Percentiles rank a stretch among this genome's conserved stretches.
Evolutionary conservation across 2,888 invertebrate genomes (phyloP).

Genomic region (Parnassius apollo): DNA sequence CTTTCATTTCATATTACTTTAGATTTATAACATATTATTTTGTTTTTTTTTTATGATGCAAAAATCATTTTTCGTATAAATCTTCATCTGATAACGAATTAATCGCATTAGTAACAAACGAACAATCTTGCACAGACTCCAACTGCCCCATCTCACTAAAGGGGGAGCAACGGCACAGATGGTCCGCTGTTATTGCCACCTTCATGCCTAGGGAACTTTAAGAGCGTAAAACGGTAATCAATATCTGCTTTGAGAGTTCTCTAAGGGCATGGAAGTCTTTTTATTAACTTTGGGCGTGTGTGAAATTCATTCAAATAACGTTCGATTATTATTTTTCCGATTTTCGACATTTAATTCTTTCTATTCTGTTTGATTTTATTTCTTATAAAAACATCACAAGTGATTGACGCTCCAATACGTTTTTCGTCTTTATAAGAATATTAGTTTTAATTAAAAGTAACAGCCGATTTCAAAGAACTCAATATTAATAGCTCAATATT

Average conservation of each 20-base stretch:
- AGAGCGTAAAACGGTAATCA: constrained; percentile 62
- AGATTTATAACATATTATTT: not conserved
- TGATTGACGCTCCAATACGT: too few species aligned
- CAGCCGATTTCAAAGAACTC: too few species aligned
- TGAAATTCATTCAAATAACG: constrained; percentile 20
- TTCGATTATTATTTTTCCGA: constrained; percentile 1
- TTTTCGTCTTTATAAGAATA: too few species aligned
- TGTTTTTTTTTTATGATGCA: not conserved
- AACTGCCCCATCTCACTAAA: constrained; percentile 37
- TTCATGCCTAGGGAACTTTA: constrained; percentile 49
- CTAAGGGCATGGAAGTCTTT: constrained; percentile 22
- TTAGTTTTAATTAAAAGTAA: too few species aligned
- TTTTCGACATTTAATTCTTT: not conserved
- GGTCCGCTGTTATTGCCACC: constrained; percentile 69
- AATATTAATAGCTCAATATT: too few species aligned
- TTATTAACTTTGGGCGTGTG: constrained; percentile 23
- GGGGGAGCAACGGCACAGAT: constrained; percentile 68
- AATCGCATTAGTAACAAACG: constrained; percentile 32
- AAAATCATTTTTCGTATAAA: not conserved
- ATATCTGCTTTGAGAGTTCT: constrained; percentile 39
- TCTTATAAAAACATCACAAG: too few species aligned
- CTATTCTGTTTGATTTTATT: too few species aligned
- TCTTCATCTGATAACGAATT: constrained; percentile 23
- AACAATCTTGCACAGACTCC: constrained; percentile 31
- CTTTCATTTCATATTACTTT: not conserved